These are phyloP conservation scores for Cydia pomonella DNA, from an alignment of 1,140 invertebrate species.

Conservation along the genomic window DNA sequence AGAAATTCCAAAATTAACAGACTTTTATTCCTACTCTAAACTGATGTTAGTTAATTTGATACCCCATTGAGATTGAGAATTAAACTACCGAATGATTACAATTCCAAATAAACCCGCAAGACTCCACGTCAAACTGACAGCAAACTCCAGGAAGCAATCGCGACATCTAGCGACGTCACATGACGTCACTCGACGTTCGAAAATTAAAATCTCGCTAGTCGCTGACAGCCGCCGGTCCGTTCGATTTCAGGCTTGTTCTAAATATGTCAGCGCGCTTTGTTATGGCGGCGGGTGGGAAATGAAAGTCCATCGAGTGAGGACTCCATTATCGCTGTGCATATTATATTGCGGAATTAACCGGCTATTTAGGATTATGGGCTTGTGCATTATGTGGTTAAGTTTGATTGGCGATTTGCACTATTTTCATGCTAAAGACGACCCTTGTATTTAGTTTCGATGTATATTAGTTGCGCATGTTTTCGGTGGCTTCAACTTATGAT, in stretches of 20 bases:
- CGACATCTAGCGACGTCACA: slow-evolving; percentile 63
- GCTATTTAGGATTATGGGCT: slow-evolving; percentile 6
- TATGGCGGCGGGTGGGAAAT: slow-evolving; percentile 76
- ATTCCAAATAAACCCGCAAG: not conserved
- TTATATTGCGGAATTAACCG: slow-evolving; percentile 61
- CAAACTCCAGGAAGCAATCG: slow-evolving; percentile 63
- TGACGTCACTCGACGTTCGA: slow-evolving; percentile 57
- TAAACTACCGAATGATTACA: not conserved
- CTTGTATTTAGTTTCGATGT: no score
- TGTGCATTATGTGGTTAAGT: not conserved
- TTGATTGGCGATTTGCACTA: no score
- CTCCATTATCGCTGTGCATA: slow-evolving; percentile 69
- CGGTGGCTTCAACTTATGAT: no score
- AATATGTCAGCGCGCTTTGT: slow-evolving; percentile 80
- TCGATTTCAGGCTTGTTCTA: slow-evolving; percentile 80
- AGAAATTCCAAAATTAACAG: no score
- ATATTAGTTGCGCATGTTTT: no score
- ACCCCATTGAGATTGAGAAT: not conserved
- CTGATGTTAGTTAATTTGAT: no score
- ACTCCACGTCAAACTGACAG: not conserved
- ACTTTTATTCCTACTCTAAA: no score
- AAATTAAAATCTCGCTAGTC: slow-evolving; percentile 79
- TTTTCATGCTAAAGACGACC: no score
- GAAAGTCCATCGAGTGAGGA: slow-evolving; percentile 73
- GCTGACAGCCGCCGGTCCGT: slow-evolving; percentile 64